These are phyloP conservation scores for Ranitomeya variabilis DNA, from an alignment of 2,113 vertebrate species.

Conservation along the genomic window DNA sequence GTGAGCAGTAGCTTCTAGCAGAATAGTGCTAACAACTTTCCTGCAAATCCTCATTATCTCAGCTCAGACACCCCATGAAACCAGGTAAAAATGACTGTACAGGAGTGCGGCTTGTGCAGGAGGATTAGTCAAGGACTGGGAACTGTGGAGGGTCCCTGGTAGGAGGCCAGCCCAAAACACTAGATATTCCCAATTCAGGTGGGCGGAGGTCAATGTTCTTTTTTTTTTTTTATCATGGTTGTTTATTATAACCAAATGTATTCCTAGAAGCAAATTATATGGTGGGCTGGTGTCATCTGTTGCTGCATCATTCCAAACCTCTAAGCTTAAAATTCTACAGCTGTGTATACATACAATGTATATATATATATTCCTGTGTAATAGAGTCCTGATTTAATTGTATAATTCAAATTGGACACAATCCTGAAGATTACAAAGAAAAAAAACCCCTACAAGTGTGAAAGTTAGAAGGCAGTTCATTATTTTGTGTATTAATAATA, in stretches of 20 bases:
- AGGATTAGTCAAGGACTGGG: conserved; percentile 63
- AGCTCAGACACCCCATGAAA: conserved; percentile 66
- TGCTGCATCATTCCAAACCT: conserved; percentile 45
- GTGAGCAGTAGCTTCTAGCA: conserved; percentile 77
- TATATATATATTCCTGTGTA: background rate
- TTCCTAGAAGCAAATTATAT: conserved; percentile 40
- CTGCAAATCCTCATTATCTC: conserved; percentile 70
- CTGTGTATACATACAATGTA: background rate
- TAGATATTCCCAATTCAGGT: conserved; percentile 68
- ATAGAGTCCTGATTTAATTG: background rate
- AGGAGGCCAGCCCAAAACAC: conserved; percentile 60
- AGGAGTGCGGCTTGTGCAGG: conserved; percentile 61
- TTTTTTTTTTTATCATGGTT: conserved; percentile 52
- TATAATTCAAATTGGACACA: background rate
- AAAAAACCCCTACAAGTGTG: background rate
- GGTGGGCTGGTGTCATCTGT: conserved; percentile 58
- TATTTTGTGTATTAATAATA: conserved; percentile 73
- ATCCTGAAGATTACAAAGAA: background rate
- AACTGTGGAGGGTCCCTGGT: conserved; percentile 61
- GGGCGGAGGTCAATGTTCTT: conserved; percentile 66
- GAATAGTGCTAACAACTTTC: conserved; percentile 77
- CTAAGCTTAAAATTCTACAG: background rate
- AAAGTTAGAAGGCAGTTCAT: conserved; percentile 23
- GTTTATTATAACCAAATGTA: conserved; percentile 40
- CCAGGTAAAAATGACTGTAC: conserved; percentile 44